These are phyloP conservation scores for Nesoenas mayeri DNA, from an alignment of 2,113 vertebrate species.

Conservation along the genomic window DNA sequence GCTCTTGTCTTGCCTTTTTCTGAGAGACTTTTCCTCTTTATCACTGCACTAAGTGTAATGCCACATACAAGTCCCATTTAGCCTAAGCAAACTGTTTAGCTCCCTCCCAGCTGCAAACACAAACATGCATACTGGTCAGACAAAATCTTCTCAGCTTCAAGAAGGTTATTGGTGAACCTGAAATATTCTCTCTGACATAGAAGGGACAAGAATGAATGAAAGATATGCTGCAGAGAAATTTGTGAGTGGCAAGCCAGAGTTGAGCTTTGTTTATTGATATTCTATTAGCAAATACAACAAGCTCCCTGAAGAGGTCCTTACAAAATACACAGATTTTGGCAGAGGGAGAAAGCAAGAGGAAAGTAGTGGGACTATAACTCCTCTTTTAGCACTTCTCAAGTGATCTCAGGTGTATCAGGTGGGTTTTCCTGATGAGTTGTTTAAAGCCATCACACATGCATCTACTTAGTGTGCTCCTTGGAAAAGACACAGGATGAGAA, in stretches of 20 bases:
- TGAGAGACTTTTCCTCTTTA: background rate
- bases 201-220: background rate
- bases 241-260: background rate
- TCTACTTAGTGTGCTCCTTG: background rate
- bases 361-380: accelerated
- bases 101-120: background rate
- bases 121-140: background rate
- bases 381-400: background rate
- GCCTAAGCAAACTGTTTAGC: background rate
- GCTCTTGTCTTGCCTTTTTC: background rate
- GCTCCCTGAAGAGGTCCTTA: background rate
- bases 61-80: background rate
- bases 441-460: background rate
- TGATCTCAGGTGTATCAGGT: background rate
- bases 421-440: background rate
- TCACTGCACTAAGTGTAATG: background rate
- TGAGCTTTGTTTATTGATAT: background rate
- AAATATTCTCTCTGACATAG: background rate
- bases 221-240: background rate
- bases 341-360: background rate
- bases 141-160: background rate
- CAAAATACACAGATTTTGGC: background rate
- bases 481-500: background rate
- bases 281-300: background rate
- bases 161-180: background rate